Evolutionary conservation across 2,888 invertebrate genomes (phyloP).

Genomic region (Gastracanthus pulcherrimus): DNA sequence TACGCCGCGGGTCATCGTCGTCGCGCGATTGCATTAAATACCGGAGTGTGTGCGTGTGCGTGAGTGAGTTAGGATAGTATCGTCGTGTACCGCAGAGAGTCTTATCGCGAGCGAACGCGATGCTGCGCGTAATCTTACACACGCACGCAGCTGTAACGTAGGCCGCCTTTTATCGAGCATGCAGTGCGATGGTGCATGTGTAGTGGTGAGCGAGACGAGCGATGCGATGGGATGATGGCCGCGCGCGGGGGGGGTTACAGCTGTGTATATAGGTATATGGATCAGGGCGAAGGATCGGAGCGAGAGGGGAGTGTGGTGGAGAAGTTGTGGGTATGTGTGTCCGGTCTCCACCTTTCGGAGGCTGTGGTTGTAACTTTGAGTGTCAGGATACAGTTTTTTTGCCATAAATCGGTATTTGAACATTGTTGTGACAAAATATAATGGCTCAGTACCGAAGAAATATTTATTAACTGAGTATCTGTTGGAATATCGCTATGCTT

Average conservation of each 20-base stretch:
- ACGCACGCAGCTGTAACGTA: not conserved
- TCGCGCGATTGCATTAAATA: not conserved
- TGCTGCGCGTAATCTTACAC: no score
- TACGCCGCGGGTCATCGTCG: not conserved
- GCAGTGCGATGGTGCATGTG: not conserved
- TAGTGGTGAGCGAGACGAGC: not conserved
- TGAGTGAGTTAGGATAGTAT: no score
- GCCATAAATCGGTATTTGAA: no score
- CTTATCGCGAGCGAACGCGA: constrained; percentile 25
- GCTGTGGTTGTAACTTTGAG: no score
- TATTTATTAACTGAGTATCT: no score
- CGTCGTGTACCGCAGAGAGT: constrained; percentile 54
- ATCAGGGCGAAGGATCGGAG: not conserved
- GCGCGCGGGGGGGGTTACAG: no score
- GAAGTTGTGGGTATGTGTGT: not conserved
- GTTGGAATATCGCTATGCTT: no score
- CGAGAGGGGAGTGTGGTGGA: not conserved
- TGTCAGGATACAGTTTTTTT: no score
- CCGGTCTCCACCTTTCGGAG: no score
- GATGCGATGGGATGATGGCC: no score
- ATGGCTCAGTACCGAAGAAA: no score
- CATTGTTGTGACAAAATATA: no score
- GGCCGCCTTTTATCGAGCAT: constrained; percentile 9
- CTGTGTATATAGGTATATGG: not conserved
- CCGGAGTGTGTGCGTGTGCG: constrained; percentile 23